These are phyloP conservation scores for Leucoraja ocellata DNA, from an alignment of 2,797 vertebrate species.

Conservation along the genomic window DNA sequence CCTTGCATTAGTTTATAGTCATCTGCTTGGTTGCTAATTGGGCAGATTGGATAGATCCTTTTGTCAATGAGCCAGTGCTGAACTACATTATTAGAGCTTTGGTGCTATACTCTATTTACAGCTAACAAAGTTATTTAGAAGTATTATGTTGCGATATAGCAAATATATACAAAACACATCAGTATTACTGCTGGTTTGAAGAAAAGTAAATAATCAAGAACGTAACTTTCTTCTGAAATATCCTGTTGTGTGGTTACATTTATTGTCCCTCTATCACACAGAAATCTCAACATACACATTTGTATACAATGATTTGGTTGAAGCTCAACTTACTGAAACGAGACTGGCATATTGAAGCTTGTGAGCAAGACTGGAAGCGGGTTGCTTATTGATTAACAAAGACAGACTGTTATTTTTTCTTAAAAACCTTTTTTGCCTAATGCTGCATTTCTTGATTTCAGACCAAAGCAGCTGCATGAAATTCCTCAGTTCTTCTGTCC, in stretches of 20 bases:
- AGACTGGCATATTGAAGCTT: not conserved
- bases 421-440: not conserved
- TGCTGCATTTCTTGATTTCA: constrained; percentile 48
- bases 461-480: constrained; percentile 84
- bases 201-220: not conserved
- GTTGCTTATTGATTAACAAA: not conserved
- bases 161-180: not conserved
- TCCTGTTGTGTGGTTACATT: not conserved
- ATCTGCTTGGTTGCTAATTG: too few relatives aligned
- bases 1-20: too few relatives aligned
- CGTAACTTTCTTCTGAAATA: not conserved
- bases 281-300: not conserved
- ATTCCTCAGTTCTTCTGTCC: constrained; percentile 93
- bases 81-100: too few relatives aligned
- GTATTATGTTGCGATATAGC: not conserved
- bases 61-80: too few relatives aligned
- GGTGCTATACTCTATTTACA: not conserved
- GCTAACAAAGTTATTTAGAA: not conserved
- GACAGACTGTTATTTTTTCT: not conserved
- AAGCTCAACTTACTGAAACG: not conserved
- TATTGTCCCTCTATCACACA: not conserved
- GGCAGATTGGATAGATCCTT: too few relatives aligned
- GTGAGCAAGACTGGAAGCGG: not conserved
- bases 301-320: not conserved
- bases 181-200: too few relatives aligned